Evolutionary conservation across 2,888 invertebrate species (phyloP).

Genomic region (Erebia aethiops): DNA sequence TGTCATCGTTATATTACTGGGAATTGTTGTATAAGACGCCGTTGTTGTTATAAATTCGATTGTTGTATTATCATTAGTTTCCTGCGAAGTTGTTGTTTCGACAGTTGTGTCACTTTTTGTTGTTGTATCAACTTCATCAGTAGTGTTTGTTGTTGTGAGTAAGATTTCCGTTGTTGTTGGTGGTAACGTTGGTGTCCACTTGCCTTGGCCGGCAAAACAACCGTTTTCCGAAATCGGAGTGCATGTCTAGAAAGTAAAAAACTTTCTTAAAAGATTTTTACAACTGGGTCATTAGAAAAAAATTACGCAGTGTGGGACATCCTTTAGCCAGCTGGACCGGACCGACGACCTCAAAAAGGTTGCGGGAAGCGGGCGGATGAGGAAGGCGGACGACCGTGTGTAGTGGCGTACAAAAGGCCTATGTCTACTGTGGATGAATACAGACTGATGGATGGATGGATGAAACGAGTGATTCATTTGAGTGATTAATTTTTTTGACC

Average conservation of each 20-base stretch:
- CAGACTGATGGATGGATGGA: too few relatives aligned
- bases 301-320: too few relatives aligned
- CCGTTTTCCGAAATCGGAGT: constrained; percentile 37
- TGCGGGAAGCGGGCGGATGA: too few relatives aligned
- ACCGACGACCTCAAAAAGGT: too few relatives aligned
- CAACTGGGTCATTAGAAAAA: too few relatives aligned
- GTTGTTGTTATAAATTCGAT: background rate
- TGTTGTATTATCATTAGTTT: background rate
- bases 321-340: too few relatives aligned
- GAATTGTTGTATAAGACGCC: background rate
- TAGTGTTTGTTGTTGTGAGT: constrained; percentile 2
- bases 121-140: background rate
- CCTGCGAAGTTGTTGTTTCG: background rate
- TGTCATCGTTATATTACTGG: background rate
- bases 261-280: background rate
- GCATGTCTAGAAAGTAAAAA: constrained; percentile 32
- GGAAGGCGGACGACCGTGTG: too few relatives aligned
- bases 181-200: constrained; percentile 11
- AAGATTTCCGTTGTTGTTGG: constrained; percentile 12
- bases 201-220: constrained; percentile 21
- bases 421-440: too few relatives aligned
- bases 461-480: too few relatives aligned
- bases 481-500: too few relatives aligned
- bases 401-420: too few relatives aligned
- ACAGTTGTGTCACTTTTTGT: background rate